Conservation (phyloP, 2,888 invertebrate species). For the Cheiracanthium punctorium region DNA sequence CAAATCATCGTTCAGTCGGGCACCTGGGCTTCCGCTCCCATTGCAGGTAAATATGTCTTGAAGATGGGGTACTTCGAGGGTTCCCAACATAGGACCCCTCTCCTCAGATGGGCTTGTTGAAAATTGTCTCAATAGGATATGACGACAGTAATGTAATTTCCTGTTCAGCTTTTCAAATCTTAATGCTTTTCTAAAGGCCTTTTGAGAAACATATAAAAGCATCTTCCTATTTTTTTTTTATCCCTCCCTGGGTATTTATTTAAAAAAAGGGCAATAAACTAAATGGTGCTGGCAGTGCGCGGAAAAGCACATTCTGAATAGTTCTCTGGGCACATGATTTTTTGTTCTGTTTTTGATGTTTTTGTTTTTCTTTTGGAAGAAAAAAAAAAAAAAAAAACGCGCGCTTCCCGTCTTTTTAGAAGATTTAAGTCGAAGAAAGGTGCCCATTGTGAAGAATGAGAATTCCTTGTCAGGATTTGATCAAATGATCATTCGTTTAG, state of each 20-base stretch:
- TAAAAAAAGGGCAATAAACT: conserved; percentile 48
- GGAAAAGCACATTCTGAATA: conserved; percentile 5
- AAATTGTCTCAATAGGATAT: conserved; percentile 67
- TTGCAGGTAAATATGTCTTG: conserved; percentile 52
- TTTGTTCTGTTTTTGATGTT: not conserved
- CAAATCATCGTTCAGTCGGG: conserved; percentile 59
- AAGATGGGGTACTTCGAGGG: not conserved
- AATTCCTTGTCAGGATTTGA: too few relatives aligned
- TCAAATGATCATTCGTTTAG: too few relatives aligned
- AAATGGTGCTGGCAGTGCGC: conserved; percentile 30
- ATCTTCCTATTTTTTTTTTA: conserved; percentile 26
- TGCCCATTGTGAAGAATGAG: too few relatives aligned
- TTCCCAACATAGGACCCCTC: conserved; percentile 5
- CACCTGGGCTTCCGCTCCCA: conserved; percentile 57
- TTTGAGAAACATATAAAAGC: conserved; percentile 34
- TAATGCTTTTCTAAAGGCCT: conserved; percentile 31
- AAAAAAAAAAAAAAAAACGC: too few relatives aligned
- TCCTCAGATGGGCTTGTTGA: conserved; percentile 61
- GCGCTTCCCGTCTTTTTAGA: too few relatives aligned
- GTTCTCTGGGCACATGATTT: not conserved
- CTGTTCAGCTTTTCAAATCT: conserved; percentile 47
- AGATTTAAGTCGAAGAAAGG: too few relatives aligned
- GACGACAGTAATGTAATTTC: conserved; percentile 56
- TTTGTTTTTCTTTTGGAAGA: not conserved
- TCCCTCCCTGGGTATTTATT: too few relatives aligned